Evolutionary conservation across 2,888 invertebrate genomes (phyloP), one percentile per base, ranked within the genome.

Genomic region (Heteropelma amictum): DNA sequence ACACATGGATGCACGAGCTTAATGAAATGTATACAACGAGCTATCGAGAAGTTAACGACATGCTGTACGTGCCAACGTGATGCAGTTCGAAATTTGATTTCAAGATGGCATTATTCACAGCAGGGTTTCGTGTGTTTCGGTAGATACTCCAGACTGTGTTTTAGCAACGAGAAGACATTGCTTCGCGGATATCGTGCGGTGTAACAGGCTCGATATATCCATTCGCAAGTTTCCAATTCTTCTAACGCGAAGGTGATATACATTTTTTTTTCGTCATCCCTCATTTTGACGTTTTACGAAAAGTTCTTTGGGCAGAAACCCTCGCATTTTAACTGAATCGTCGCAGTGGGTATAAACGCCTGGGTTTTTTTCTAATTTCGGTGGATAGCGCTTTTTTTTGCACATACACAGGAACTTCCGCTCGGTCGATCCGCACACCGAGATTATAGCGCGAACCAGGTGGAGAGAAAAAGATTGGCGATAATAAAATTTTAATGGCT

Each of bases 401-500:
- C 53, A 30, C 45, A 56, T 35, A 51, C 70, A 51, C 12, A 60
- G 33, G 68, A 69, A 67, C 47, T 75, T 67, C 49, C 61, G 47
- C 67, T 73, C 17, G 71, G 56, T 67, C 67, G 61, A 67, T 53
- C 61, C 45, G 67, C 54, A 49, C 71, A 49, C 67, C 33, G 56
- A 56, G 75, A 71, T 71, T 71, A 63, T 45, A 54, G 58, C 58
- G 74, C 67, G 72, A 68, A 58, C 47, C 68, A 35, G 49, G 10
- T 47, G 49, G 30, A 51, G 58, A 51, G 49, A 58, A 60, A 83
- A 81, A 78, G 80, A 83, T 83, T 82, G 78, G 74, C 60, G 69
- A 81, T 79, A 84, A 84, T 84, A 84, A 84, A 84, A 84, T 84
- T 81, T 84, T 84, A 83, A 84, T 82, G 79, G 79, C 78, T 82